Base-by-base conservation (phyloP, 2,113 vertebrate genomes). In the Neolamprologus kungweensis region DNA sequence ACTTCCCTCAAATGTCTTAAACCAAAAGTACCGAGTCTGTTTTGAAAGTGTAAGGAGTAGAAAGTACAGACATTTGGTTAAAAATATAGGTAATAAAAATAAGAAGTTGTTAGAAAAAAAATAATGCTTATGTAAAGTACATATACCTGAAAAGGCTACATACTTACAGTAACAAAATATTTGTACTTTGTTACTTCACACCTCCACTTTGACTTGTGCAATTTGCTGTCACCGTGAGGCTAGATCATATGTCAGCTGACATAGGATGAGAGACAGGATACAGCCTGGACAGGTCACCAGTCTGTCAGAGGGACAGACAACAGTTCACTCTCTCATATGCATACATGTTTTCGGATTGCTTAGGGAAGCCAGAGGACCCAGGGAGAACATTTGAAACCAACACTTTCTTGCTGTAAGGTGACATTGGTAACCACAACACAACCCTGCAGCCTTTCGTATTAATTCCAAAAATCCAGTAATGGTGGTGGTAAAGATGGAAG, bases 101-200 rank as follows among this genome's bases (percentile, higher is more conserved):
- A 65, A n/a, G 60, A 7, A 65, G 60, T n/a, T 35, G 60, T n/a
- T 65, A 63, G 2, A 35, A 65, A 63, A 7, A 0, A n/a, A 35
- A 0, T 4, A 0, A n/a, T 2, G 0, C 60, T 0, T 65, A 3
- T 65, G 17, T 65, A 65, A 65, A 65, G 31, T 65, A 35, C 31
- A 12, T 35, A n/a, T n/a, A 65, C 2, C 17, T 65, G 60, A 12
- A 35, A 63, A 63, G 0, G 17, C 58, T 63, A 33, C 58, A 33
- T 35, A 63, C 9, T 63, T 63, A 65, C 31, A 35, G 31, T 35
- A n/a, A 65, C 0, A 0, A 11, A 63, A 65, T 35, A 65, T 65
- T 3, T 65, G 60, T n/a, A 65, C 60, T 63, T 35, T n/a, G 6
- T 63, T 63, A 63, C 58, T n/a, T 35, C 60, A 12, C 60, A 65